Evolutionary conservation across 2,888 invertebrate genomes (phyloP).

Genomic region (Spilarctia lutea): DNA sequence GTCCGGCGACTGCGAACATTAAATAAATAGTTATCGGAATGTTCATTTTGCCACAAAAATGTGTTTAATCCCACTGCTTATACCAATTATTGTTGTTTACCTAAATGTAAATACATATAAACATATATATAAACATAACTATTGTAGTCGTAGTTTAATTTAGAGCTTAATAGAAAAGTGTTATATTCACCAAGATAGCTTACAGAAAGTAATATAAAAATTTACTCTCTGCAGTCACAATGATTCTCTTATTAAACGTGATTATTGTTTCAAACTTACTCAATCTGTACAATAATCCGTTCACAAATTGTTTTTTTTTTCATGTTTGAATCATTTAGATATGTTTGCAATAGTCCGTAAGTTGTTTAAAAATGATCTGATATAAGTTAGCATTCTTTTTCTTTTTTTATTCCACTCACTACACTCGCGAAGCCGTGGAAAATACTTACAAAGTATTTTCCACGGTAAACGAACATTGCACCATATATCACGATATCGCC

Average conservation of each 20-base stretch:
- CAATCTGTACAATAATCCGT: not conserved
- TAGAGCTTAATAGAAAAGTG: not conserved
- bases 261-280: too few species aligned
- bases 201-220: too few species aligned
- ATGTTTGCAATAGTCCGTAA: not conserved
- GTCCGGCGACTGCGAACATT: too few species aligned
- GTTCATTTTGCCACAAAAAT: too few species aligned
- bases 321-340: not conserved
- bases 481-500: constrained; percentile 29
- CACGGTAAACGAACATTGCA: constrained; percentile 13
- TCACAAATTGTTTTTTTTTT: not conserved
- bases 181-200: too few species aligned
- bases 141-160: not conserved
- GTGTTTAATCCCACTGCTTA: too few species aligned
- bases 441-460: constrained; percentile 21
- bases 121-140: too few species aligned
- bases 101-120: too few species aligned
- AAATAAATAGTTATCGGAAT: too few species aligned
- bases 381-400: constrained; percentile 25
- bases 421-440: constrained; percentile 35
- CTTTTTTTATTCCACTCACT: constrained; percentile 44
- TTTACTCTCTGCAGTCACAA: too few species aligned
- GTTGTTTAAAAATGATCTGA: constrained; percentile 22
- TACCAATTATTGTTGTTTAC: too few species aligned
- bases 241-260: too few species aligned